Percentiles rank a stretch among this genome's conserved stretches.
Conservation (phyloP, 2,113 vertebrate species). For the Pelusios castaneus region DNA sequence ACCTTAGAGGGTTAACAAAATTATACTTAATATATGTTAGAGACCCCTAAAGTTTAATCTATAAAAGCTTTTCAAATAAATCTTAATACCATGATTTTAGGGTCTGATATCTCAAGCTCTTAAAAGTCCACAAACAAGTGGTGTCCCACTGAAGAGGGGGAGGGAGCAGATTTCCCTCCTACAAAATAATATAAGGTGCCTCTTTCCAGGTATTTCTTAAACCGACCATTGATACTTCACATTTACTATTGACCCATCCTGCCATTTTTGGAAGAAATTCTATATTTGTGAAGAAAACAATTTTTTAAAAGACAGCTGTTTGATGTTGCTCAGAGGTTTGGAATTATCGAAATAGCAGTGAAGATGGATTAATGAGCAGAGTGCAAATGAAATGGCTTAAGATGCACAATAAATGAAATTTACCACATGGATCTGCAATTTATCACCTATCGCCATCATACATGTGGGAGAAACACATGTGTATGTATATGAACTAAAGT, state of each 20-base stretch:
- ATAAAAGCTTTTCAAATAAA: not conserved
- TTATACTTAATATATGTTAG: not conserved
- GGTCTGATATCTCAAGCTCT: not conserved
- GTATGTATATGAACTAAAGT: not conserved
- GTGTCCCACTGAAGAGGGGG: not conserved
- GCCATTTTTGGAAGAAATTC: accelerated
- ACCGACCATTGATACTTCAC: not conserved
- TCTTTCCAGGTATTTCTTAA: not conserved
- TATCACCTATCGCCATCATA: not conserved
- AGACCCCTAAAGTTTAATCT: not conserved
- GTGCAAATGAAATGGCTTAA: not conserved
- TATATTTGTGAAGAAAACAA: not conserved
- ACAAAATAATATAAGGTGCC: not conserved
- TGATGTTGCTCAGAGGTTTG: not conserved
- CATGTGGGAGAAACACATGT: not conserved
- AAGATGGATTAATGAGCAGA: not conserved
- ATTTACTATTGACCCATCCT: not conserved
- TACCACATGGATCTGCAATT: not conserved
- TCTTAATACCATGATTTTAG: not conserved
- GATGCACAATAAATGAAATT: not conserved
- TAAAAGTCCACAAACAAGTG: not conserved
- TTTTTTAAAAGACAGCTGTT: not conserved
- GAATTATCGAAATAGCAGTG: not conserved
- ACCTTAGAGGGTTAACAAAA: not conserved
- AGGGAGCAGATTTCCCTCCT: not conserved